Conservation (phyloP, 2,113 vertebrate species). For the Platysteira castanea region DNA sequence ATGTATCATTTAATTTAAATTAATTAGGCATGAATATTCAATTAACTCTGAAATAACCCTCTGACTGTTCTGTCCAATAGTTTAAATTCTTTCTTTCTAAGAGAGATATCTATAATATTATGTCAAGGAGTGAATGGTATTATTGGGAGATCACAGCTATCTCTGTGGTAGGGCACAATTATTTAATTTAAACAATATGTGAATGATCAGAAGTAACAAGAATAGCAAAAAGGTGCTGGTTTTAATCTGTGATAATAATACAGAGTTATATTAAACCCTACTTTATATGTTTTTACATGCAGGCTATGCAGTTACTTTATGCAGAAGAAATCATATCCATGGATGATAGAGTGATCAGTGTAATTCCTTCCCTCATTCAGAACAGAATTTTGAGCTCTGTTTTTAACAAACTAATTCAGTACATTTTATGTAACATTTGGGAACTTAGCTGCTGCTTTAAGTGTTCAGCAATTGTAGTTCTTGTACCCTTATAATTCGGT, state of each 20-base stretch:
- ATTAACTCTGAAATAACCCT: neutral
- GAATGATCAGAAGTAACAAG: neutral
- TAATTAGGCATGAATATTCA: neutral
- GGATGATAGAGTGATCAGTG: neutral
- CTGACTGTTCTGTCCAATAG: neutral
- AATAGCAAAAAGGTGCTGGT: neutral
- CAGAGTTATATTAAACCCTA: neutral
- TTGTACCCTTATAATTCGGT: neutral
- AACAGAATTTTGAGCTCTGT: neutral
- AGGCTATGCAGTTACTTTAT: neutral
- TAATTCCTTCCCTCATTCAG: neutral
- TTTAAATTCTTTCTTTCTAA: neutral
- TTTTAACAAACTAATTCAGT: neutral
- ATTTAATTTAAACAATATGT: neutral
- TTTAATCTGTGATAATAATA: neutral
- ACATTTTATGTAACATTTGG: neutral
- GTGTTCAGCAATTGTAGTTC: neutral
- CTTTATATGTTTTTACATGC: neutral
- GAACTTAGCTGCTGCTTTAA: neutral
- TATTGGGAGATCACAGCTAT: neutral
- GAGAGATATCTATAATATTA: neutral
- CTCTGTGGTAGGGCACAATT: neutral
- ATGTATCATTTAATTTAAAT: neutral
- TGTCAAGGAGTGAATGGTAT: neutral
- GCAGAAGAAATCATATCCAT: neutral